phyloP scores from a whole-genome alignment of 1,140 invertebrate species.

The Lordiphosa mommai region DNA sequence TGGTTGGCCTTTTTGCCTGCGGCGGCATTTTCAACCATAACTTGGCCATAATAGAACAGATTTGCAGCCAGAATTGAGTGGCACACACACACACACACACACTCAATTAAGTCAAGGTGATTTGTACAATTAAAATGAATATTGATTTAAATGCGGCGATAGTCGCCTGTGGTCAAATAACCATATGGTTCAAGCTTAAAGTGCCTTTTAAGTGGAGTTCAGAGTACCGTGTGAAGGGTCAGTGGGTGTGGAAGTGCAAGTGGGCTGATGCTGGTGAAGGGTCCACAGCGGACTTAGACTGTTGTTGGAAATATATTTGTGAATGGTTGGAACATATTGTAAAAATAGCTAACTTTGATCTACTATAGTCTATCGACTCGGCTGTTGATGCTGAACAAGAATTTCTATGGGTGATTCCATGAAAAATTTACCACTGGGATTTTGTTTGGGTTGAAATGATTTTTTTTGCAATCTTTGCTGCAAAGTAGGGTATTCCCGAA shows the following conservation, averaged over 20 bases:
- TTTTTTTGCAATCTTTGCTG: no score
- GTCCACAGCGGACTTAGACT: not conserved
- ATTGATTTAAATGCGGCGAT: constrained; percentile 70
- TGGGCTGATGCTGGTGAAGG: constrained; percentile 19
- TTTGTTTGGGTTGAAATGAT: no score
- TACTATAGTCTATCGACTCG: no score
- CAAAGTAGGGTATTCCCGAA: no score
- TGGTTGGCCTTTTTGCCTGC: constrained; percentile 18
- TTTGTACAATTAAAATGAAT: constrained; percentile 77
- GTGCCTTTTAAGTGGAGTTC: not conserved
- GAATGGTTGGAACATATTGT: no score
- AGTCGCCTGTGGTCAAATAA: constrained; percentile 12
- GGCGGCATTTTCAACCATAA: constrained; percentile 28
- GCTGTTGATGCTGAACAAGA: no score
- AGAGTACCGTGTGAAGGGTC: not conserved
- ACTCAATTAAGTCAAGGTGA: constrained; percentile 73
- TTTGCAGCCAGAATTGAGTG: constrained; percentile 58
- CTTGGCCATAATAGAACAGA: constrained; percentile 66
- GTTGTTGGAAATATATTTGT: no score
- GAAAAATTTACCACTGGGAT: no score
- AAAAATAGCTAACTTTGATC: no score
- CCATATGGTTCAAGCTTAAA: constrained; percentile 18
- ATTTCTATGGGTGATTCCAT: no score
- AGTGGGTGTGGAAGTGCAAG: constrained; percentile 1
- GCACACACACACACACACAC: constrained; percentile 22